A percentile compares a stretch with the other conserved stretches of the same genome.
Conservation (phyloP, 2,113 vertebrate genomes). For the Chrysochloris asiatica region DNA sequence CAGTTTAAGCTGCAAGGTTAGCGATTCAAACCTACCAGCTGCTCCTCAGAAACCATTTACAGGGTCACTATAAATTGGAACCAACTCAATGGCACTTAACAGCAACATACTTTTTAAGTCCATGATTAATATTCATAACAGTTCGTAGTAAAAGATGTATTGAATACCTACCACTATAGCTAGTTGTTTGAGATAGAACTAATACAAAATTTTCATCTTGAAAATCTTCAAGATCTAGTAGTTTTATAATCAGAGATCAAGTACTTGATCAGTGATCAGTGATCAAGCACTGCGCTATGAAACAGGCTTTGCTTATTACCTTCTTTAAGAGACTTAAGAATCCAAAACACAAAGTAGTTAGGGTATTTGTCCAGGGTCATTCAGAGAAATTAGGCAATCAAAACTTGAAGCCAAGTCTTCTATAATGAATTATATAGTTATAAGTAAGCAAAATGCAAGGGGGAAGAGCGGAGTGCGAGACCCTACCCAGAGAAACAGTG, state of each 20-base stretch:
- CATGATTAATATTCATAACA: constrained; percentile 8
- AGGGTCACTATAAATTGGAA: no score
- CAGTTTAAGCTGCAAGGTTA: no score
- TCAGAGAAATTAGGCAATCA: constrained; percentile 44
- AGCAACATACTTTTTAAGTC: neutral
- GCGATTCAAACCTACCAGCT: no score
- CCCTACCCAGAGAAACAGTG: no score
- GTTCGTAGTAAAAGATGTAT: constrained; percentile 16
- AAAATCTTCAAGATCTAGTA: neutral
- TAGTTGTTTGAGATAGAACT: neutral
- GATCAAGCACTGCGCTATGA: neutral
- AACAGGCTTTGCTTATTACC: neutral
- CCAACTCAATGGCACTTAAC: no score
- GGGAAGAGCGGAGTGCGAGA: no score
- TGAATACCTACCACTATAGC: neutral
- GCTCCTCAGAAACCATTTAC: no score
- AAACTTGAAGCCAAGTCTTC: constrained; percentile 11
- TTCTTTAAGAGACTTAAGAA: constrained; percentile 11
- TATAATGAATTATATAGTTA: neutral
- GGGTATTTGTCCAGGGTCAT: neutral
- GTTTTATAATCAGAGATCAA: constrained; percentile 32
- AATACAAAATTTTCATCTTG: constrained; percentile 8
- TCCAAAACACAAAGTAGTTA: neutral
- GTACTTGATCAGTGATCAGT: neutral
- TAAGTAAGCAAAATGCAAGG: no score